These are phyloP conservation scores for Notarius quadriscutis DNA, from an alignment of 2,113 vertebrate species.

Conservation along the genomic window DNA sequence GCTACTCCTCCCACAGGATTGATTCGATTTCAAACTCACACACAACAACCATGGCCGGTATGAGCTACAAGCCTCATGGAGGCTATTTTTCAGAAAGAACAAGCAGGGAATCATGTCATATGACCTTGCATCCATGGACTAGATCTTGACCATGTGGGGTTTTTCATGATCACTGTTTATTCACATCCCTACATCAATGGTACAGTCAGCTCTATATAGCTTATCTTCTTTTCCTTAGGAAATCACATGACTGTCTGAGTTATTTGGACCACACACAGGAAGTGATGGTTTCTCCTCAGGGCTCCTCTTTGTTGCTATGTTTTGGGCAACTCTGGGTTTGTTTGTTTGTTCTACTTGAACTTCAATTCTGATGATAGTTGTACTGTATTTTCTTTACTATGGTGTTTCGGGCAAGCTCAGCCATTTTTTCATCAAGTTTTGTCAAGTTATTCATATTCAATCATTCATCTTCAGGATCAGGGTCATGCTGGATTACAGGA, in stretches of 20 bases:
- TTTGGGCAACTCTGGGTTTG: not conserved
- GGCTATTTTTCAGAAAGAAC: not conserved
- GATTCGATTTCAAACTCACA: too few species aligned
- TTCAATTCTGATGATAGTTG: not conserved
- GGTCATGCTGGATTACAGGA: not conserved
- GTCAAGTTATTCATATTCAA: not conserved
- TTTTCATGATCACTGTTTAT: not conserved
- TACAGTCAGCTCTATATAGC: not conserved
- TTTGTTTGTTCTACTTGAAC: not conserved
- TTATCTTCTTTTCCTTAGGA: not conserved
- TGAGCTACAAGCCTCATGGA: too few species aligned
- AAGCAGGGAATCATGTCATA: not conserved
- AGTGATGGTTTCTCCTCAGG: not conserved
- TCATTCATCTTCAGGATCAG: not conserved
- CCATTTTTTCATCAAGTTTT: not conserved
- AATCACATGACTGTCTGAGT: not conserved
- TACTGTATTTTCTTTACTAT: not conserved
- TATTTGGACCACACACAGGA: not conserved
- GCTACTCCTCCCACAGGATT: too few species aligned
- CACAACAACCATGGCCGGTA: too few species aligned
- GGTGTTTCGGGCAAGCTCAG: not conserved
- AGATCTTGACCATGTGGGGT: not conserved
- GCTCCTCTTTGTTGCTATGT: not conserved
- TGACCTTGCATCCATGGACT: not conserved
- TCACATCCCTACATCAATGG: not conserved